Evolutionary conservation across 2,113 vertebrate genomes (phyloP).

Genomic region (Macrotus californicus): DNA sequence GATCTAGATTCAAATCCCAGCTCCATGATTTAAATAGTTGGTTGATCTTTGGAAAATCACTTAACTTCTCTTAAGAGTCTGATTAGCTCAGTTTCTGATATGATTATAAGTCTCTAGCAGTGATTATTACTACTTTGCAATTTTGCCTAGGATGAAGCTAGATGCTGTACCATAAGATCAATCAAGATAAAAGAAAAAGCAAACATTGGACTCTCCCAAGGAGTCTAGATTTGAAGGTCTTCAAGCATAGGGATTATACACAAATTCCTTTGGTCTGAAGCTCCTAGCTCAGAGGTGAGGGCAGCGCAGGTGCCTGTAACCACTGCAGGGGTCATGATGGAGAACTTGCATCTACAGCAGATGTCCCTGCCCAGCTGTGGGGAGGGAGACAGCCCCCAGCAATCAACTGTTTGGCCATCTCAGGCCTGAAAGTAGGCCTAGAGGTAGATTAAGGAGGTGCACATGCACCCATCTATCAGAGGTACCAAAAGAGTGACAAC

Average conservation of each 20-base stretch:
- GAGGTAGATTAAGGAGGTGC: background rate
- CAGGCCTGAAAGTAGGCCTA: background rate
- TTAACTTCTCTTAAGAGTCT: background rate
- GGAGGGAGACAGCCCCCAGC: background rate
- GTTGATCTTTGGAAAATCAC: background rate
- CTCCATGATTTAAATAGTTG: background rate
- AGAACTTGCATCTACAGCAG: background rate
- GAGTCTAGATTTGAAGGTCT: background rate
- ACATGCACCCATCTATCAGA: background rate
- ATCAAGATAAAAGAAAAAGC: background rate
- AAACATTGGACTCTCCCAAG: background rate
- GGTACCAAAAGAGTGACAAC: background rate
- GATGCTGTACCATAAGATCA: background rate
- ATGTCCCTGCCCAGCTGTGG: background rate
- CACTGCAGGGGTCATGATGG: background rate
- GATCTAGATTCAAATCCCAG: background rate
- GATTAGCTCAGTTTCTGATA: background rate
- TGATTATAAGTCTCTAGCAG: background rate
- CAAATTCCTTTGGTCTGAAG: background rate
- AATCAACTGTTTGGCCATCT: background rate
- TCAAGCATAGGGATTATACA: background rate
- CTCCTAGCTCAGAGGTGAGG: background rate
- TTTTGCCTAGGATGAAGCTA: background rate
- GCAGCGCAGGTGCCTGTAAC: rapidly evolving
- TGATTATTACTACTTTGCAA: background rate